Evolutionary conservation across 2,888 invertebrate genomes (phyloP).

Genomic region (Agrotis ipsilon): DNA sequence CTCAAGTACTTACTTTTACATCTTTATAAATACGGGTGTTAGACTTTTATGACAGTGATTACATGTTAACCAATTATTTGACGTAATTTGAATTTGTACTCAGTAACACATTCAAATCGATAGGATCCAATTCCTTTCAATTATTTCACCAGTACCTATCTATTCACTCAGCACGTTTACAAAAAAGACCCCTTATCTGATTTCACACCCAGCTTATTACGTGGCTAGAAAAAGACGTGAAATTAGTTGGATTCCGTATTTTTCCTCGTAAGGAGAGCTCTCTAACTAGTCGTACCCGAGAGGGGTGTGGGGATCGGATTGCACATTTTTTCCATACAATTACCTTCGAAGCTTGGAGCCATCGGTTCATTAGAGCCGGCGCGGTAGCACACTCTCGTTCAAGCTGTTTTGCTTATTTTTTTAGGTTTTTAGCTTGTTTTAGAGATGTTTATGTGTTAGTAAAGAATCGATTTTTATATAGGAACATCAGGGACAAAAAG

Average conservation of each 20-base stretch:
- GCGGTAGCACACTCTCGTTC: slow-evolving; percentile 47
- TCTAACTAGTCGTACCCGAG: slow-evolving; percentile 38
- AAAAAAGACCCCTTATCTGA: neutral
- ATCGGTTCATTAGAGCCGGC: slow-evolving; percentile 59
- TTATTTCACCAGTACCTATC: neutral
- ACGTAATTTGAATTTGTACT: neutral
- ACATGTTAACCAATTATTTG: too few species aligned
- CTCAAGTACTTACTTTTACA: too few species aligned
- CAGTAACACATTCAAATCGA: too few species aligned
- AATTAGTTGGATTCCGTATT: slow-evolving; percentile 20
- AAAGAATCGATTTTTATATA: neutral
- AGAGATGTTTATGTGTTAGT: slow-evolving; percentile 1
- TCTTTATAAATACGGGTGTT: too few species aligned
- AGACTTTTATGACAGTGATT: too few species aligned
- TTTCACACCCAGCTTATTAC: slow-evolving; percentile 12
- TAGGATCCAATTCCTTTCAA: too few species aligned
- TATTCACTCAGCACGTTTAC: neutral
- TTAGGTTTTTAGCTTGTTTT: slow-evolving; percentile 20
- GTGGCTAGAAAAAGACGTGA: slow-evolving; percentile 41
- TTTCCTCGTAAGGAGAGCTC: slow-evolving; percentile 18
- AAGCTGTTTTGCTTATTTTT: slow-evolving; percentile 23
- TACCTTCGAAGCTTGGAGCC: slow-evolving; percentile 56
- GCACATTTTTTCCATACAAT: slow-evolving; percentile 67
- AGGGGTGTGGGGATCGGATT: slow-evolving; percentile 37
- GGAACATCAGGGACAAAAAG: neutral